These are phyloP conservation scores for Tragulus kanchil DNA, from an alignment of 2,113 vertebrate species.

Conservation along the genomic window DNA sequence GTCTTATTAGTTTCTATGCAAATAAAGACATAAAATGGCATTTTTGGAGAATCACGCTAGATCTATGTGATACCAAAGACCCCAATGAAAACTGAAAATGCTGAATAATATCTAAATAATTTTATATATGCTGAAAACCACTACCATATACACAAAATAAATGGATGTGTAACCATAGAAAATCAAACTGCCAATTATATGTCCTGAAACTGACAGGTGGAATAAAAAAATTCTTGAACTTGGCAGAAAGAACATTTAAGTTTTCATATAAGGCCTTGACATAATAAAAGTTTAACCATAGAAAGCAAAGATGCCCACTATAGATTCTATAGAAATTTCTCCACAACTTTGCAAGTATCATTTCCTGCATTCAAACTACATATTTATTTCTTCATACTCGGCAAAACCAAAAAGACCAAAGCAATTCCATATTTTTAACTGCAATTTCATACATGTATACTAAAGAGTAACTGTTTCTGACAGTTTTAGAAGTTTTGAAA, in stretches of 20 bases:
- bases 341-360: slow-evolving; percentile 21
- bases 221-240: slow-evolving; percentile 22
- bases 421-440: slow-evolving; percentile 52
- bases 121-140: slow-evolving; percentile 12
- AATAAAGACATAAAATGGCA: slow-evolving; percentile 2
- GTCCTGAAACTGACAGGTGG: background rate
- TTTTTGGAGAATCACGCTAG: background rate
- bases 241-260: background rate
- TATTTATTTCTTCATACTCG: slow-evolving; percentile 38
- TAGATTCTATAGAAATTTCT: slow-evolving; percentile 10
- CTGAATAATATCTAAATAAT: background rate
- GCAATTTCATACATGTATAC: slow-evolving; percentile 67
- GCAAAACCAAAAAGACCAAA: slow-evolving; percentile 58
- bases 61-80: background rate
- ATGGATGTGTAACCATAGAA: background rate
- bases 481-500: slow-evolving; percentile 64
- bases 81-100: slow-evolving; percentile 34
- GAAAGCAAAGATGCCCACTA: background rate
- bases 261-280: background rate
- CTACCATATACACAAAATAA: background rate
- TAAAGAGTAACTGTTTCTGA: slow-evolving; percentile 61
- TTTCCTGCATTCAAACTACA: slow-evolving; percentile 40
- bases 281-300: slow-evolving; percentile 51
- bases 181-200: background rate
- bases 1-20: background rate